Base-by-base conservation (phyloP, 1,140 invertebrate species). In the Bombus vancouverensis region DNA sequence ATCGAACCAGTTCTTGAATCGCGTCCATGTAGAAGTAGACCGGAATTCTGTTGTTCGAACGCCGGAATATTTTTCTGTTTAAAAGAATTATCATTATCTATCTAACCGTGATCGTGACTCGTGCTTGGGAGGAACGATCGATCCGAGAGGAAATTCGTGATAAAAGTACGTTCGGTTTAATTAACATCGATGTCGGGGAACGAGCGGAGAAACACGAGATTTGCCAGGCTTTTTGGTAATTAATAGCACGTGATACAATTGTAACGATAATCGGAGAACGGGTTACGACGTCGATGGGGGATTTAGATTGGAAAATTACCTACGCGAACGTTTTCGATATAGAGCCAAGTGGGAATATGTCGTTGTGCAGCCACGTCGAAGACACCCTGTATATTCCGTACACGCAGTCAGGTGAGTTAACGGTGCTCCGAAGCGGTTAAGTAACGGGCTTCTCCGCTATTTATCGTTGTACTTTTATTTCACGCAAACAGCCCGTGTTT, bases 391-490 rank as follows among this genome's bases (percentile, higher is more conserved):
- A 93, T 95, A 93, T 95, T 94, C 93, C 89, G 90, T 92, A 91
- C 93, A 93, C 92, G 93, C 89, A 91, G 93, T 90, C 94, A 95
- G 94, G 93, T 95, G 94, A 95, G 93, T 92, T 95, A 95, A 95
- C 94, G 95, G 95, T 95, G 92, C 92, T 92, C 90, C 66, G 87
- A 83, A 92, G 92, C 94, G 94, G 95, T 95, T 94, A 95, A 95
- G 92, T 95, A 95, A 95, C 94, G 94, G 94, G 87, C 92, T 87
- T 93, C 91, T 84, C 83, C 88, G 78, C 89, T 91, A 93, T 93
- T 92, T 92, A 87, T 87, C 87, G 85, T 88, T 59, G 81, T 89
- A 89, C 86, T 91, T 92, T 91, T 92, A 89, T 91, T 89, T 90
- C 74, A 87, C 88, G 87, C 85, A 53, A 83, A 80, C 83, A 91